phyloP scores from a whole-genome alignment of 2,113 vertebrate genomes.

The Anser cygnoides region DNA sequence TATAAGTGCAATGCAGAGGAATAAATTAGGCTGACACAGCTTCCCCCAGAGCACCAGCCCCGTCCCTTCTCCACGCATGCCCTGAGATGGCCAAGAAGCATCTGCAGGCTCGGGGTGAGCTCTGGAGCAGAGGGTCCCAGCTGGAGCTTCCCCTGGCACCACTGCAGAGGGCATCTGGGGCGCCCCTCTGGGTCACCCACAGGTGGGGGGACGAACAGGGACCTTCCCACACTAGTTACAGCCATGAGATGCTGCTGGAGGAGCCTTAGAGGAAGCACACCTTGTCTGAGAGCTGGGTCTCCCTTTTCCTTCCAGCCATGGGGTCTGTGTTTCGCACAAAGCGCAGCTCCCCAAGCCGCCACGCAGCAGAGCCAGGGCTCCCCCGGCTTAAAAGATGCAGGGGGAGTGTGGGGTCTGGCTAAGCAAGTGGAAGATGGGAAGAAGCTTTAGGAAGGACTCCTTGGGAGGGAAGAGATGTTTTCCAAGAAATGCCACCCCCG shows the following conservation, averaged over 20 bases:
- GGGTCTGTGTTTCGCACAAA: neutral
- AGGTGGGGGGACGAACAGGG: neutral
- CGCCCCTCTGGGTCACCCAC: neutral
- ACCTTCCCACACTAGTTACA: neutral
- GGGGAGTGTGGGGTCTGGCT: neutral
- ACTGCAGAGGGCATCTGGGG: neutral
- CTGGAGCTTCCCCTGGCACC: neutral
- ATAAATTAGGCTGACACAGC: neutral
- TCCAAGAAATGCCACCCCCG: neutral
- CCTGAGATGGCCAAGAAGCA: neutral
- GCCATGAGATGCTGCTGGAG: neutral
- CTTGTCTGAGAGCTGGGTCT: neutral
- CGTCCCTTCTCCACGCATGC: neutral
- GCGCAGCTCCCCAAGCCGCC: neutral
- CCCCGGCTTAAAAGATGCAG: neutral
- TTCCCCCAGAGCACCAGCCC: neutral
- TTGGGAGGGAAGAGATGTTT: neutral
- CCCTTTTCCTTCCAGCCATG: neutral
- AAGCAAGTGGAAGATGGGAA: neutral
- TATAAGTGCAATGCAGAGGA: neutral
- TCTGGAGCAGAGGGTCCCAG: neutral
- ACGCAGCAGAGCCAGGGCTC: fast-evolving
- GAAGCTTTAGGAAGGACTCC: neutral
- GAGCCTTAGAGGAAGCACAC: neutral
- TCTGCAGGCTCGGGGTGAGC: neutral